Evolutionary conservation across 2,797 vertebrate genomes (phyloP).

Genomic region (Rousettus madagascariensis): DNA sequence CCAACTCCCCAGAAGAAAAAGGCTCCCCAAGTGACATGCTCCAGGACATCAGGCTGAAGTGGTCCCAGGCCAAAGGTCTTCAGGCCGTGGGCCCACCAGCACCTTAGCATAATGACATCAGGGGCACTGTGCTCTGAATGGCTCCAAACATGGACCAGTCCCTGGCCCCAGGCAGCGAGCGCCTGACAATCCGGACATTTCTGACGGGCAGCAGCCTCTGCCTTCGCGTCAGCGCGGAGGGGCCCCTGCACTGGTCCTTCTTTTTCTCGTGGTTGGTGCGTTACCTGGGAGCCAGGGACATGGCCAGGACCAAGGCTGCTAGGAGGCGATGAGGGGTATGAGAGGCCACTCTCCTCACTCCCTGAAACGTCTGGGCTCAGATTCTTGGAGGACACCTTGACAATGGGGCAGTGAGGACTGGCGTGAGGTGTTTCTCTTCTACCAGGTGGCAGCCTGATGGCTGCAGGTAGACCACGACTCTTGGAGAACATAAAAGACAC

Average conservation of each 20-base stretch:
- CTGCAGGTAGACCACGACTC: not conserved
- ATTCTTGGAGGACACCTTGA: not conserved
- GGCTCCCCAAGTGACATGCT: not conserved
- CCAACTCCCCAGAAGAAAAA: not conserved
- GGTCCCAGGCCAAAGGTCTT: not conserved
- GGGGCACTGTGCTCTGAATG: not conserved
- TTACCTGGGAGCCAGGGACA: not conserved
- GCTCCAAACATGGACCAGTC: too few relatives aligned
- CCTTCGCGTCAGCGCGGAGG: not conserved
- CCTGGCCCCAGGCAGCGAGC: not conserved
- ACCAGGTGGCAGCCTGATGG: not conserved
- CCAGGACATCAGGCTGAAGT: not conserved
- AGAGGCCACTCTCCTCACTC: not conserved
- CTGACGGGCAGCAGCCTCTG: not conserved
- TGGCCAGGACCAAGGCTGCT: not conserved
- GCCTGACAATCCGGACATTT: too few relatives aligned
- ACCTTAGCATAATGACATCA: not conserved
- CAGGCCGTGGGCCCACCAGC: not conserved
- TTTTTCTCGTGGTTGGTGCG: not conserved
- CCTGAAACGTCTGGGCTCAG: not conserved
- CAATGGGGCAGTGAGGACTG: not conserved
- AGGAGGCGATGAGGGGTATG: not conserved
- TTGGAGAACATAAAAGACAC: too few relatives aligned
- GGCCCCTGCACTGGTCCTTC: not conserved
- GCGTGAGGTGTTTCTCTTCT: not conserved